Conservation (phyloP, 2,797 vertebrate species). For the Enteromius trimaculatus region DNA sequence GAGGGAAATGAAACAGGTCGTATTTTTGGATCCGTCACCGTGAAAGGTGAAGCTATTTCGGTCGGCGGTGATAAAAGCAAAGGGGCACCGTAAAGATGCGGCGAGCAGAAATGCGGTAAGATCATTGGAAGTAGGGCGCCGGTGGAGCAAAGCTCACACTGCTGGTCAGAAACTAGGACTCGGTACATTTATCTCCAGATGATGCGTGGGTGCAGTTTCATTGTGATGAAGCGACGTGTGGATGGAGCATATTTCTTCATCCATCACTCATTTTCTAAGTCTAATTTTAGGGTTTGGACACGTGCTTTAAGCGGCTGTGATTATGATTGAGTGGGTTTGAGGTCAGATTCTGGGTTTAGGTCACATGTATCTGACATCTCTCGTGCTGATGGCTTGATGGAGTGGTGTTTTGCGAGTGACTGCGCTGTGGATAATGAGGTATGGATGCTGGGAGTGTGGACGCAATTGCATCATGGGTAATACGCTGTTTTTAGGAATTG, state of each 20-base stretch:
- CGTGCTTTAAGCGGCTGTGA: slow-evolving; percentile 13
- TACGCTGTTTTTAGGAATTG: slow-evolving; percentile 30
- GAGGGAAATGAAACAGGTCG: slow-evolving; percentile 41
- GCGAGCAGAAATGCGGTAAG: neutral
- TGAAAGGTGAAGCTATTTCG: slow-evolving; percentile 7
- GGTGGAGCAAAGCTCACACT: slow-evolving; percentile 32
- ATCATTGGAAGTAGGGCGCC: slow-evolving; percentile 37
- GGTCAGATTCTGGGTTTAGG: slow-evolving; percentile 47
- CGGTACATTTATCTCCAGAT: slow-evolving; percentile 41
- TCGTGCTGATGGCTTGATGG: slow-evolving; percentile 33
- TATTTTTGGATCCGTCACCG: slow-evolving; percentile 38
- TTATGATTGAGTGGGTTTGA: slow-evolving; percentile 46
- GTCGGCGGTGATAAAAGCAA: slow-evolving; percentile 13
- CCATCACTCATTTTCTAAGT: slow-evolving; percentile 33
- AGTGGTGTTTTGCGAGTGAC: slow-evolving; percentile 35
- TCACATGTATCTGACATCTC: slow-evolving; percentile 44
- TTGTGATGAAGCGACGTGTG: slow-evolving; percentile 26
- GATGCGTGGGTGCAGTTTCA: slow-evolving; percentile 29
- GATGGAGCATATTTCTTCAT: slow-evolving; percentile 33
- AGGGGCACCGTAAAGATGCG: slow-evolving; percentile 7
- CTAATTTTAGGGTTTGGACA: slow-evolving; percentile 38
- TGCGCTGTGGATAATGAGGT: slow-evolving; percentile 39
- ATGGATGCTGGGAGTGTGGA: slow-evolving; percentile 37
- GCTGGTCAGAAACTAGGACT: slow-evolving; percentile 45
- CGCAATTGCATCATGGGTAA: slow-evolving; percentile 52